Conservation (phyloP, 1,140 invertebrate species). For the Thrips palmi region DNA sequence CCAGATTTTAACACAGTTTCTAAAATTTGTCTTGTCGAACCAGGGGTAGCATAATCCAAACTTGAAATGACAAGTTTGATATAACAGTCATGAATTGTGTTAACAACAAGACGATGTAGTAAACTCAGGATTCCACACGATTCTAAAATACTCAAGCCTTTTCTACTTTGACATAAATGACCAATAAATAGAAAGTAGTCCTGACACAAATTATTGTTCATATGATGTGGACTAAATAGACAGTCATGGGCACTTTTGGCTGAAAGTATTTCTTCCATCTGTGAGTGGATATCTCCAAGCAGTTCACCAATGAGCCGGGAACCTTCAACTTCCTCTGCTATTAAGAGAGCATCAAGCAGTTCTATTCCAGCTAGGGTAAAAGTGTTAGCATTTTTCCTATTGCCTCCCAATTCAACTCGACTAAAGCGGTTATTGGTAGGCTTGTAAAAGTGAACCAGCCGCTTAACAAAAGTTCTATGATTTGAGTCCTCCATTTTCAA, state of each 20-base stretch:
- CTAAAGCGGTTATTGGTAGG: slow-evolving; percentile 72
- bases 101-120: no score
- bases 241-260: slow-evolving; percentile 66
- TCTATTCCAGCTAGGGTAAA: slow-evolving; percentile 55
- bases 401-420: slow-evolving; percentile 43
- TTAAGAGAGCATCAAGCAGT: slow-evolving; percentile 55
- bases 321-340: slow-evolving; percentile 17
- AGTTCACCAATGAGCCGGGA: slow-evolving; percentile 32
- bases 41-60: slow-evolving; percentile 63
- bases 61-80: slow-evolving; percentile 80
- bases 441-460: slow-evolving; percentile 69
- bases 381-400: slow-evolving; percentile 22
- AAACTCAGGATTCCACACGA: slow-evolving; percentile 58
- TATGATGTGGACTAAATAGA: slow-evolving; percentile 70
- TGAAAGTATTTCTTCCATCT: slow-evolving; percentile 52
- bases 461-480: slow-evolving; percentile 58
- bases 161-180: slow-evolving; percentile 53
- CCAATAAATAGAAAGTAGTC: slow-evolving; percentile 89
- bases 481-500: slow-evolving; percentile 50
- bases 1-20: slow-evolving; percentile 42
- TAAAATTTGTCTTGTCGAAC: slow-evolving; percentile 48
- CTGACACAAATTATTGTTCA: slow-evolving; percentile 75
- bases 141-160: slow-evolving; percentile 54
- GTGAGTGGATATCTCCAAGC: slow-evolving; percentile 56
- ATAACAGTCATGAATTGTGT: slow-evolving; percentile 76